A percentile compares a stretch with the other conserved stretches of the same genome.
phyloP scores from a whole-genome alignment of 2,113 vertebrate species.

The Etheostoma spectabile region DNA sequence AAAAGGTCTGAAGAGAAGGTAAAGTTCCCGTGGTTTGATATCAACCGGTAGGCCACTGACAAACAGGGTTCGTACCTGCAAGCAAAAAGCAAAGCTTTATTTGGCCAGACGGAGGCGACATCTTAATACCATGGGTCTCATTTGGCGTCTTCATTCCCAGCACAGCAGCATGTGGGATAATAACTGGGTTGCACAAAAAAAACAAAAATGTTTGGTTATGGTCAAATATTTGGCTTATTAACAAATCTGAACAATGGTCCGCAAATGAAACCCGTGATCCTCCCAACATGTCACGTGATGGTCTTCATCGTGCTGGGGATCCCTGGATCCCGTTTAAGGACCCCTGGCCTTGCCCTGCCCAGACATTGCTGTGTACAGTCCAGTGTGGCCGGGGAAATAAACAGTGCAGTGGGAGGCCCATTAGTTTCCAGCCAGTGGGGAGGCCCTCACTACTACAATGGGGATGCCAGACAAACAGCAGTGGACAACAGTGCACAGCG shows the following conservation, averaged over 20 bases:
- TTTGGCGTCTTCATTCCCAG: not conserved
- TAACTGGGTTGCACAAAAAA: not conserved
- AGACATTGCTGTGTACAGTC: slow-evolving; percentile 15
- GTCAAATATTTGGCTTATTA: not conserved
- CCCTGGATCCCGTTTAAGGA: not conserved
- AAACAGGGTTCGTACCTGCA: slow-evolving; percentile 91
- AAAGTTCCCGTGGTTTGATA: slow-evolving; percentile 97
- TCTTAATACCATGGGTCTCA: not conserved
- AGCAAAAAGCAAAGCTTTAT: not conserved
- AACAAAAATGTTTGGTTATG: not conserved
- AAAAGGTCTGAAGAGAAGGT: slow-evolving; percentile 97
- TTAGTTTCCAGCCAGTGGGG: slow-evolving; percentile 73
- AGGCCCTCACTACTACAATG: slow-evolving; percentile 78
- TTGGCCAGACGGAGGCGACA: not conserved
- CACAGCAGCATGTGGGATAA: not conserved
- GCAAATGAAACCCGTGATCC: not conserved
- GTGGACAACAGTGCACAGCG: slow-evolving; percentile 78
- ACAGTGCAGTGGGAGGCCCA: slow-evolving; percentile 64
- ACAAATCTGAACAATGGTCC: not conserved
- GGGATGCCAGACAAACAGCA: slow-evolving; percentile 76
- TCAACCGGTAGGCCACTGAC: slow-evolving; percentile 98
- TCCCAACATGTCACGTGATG: not conserved
- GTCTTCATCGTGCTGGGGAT: not conserved
- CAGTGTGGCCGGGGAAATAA: slow-evolving; percentile 53
- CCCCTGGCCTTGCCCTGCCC: not conserved